These are phyloP conservation scores for Lethenteron camtschaticum DNA, from an alignment of 2,113 vertebrate genomes.

Conservation along the genomic window DNA sequence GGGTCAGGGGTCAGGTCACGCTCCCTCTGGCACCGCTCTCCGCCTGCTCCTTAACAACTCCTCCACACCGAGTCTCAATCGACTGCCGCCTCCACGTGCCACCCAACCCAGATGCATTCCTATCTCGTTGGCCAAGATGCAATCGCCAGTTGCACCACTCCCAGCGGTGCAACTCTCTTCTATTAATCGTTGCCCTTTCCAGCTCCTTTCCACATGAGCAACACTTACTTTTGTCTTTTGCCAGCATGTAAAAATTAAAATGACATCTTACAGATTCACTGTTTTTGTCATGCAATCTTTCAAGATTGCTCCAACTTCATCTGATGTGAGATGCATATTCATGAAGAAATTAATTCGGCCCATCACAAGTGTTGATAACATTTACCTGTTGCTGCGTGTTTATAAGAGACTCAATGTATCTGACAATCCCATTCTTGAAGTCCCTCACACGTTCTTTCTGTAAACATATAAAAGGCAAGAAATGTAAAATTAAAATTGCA, in stretches of 20 bases:
- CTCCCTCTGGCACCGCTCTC: no score
- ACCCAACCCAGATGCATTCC: no score
- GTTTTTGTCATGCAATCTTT: not conserved
- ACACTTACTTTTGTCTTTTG: conserved; percentile 2
- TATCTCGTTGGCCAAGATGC: no score
- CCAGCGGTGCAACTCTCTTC: no score
- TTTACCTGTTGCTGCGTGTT: conserved; percentile 87
- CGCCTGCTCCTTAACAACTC: no score
- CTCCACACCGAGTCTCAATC: no score
- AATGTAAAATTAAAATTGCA: conserved; percentile 11
- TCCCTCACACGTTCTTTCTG: conserved; percentile 91
- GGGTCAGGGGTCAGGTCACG: no score
- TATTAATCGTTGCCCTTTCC: no score
- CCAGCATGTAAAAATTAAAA: not conserved
- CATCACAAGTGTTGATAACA: not conserved
- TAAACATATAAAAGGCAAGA: conserved; percentile 10
- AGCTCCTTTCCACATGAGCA: not conserved
- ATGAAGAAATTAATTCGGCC: conserved; percentile 10
- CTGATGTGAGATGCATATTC: not conserved
- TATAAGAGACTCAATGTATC: conserved; percentile 88
- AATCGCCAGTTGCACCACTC: no score
- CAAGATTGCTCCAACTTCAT: not conserved
- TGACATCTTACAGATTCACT: not conserved
- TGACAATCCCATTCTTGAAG: conserved; percentile 78
- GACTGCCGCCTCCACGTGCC: no score